Conservation (phyloP, 2,113 vertebrate genomes). For the Uropsilus gracilis region DNA sequence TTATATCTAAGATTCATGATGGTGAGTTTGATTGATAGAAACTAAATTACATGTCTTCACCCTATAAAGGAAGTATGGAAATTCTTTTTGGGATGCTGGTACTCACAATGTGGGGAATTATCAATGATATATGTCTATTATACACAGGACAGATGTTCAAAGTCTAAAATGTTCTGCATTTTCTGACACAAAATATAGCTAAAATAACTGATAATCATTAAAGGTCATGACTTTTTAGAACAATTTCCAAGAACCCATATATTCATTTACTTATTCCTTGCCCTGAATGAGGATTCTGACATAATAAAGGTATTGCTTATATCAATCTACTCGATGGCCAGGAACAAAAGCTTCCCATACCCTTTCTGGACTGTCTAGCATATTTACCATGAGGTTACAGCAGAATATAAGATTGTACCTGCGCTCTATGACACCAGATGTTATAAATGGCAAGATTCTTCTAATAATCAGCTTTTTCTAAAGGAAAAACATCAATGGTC, state of each 20-base stretch:
- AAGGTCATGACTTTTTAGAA: neutral
- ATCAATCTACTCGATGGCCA: neutral
- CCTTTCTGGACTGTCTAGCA: neutral
- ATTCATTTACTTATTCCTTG: neutral
- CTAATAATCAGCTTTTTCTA: neutral
- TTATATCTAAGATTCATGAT: neutral
- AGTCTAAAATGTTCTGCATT: neutral
- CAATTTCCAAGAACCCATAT: too few relatives aligned
- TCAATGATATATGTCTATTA: neutral
- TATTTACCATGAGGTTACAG: neutral
- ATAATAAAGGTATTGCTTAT: neutral
- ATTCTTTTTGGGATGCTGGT: neutral
- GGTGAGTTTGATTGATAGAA: neutral
- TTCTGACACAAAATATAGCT: neutral
- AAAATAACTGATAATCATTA: slow-evolving; percentile 35
- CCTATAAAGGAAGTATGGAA: neutral
- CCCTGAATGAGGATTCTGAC: neutral
- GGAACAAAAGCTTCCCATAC: neutral
- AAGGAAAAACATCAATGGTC: neutral
- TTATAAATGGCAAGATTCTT: neutral
- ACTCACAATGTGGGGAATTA: neutral
- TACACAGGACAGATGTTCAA: neutral
- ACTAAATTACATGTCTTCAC: neutral
- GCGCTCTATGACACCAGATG: neutral
- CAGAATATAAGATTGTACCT: neutral